Conservation (phyloP, 2,113 vertebrate species). For the Callithrix jacchus region DNA sequence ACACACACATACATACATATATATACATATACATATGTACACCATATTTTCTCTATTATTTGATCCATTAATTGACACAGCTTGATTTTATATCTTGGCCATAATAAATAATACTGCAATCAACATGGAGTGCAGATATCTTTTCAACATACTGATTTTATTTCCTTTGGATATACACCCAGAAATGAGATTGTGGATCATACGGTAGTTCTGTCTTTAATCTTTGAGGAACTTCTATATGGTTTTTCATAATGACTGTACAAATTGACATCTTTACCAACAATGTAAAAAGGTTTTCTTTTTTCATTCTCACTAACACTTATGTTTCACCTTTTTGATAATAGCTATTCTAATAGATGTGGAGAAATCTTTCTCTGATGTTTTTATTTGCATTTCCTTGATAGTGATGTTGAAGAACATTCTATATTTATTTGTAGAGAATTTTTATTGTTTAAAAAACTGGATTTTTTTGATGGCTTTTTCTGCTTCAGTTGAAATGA, state of each 20-base stretch:
- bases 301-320: not conserved
- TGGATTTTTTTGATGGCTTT: not conserved
- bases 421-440: not conserved
- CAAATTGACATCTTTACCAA: not conserved
- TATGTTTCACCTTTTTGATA: not conserved
- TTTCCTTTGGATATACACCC: not conserved
- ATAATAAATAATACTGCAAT: not conserved
- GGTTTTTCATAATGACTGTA: not conserved
- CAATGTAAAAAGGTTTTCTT: not conserved
- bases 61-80: too few species aligned
- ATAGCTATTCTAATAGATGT: not conserved
- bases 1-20: too few species aligned
- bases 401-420: not conserved
- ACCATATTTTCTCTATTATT: not conserved
- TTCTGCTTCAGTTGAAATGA: not conserved
- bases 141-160: not conserved
- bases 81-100: not conserved
- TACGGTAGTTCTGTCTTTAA: not conserved
- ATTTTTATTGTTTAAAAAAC: not conserved
- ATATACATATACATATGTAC: too few species aligned
- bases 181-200: not conserved
- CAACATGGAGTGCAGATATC: not conserved
- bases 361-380: too few species aligned
- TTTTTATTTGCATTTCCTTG: not conserved
- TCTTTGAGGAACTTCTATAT: too few species aligned